Conservation (phyloP, 2,113 vertebrate species). For the Oncorhynchus gorbuscha region DNA sequence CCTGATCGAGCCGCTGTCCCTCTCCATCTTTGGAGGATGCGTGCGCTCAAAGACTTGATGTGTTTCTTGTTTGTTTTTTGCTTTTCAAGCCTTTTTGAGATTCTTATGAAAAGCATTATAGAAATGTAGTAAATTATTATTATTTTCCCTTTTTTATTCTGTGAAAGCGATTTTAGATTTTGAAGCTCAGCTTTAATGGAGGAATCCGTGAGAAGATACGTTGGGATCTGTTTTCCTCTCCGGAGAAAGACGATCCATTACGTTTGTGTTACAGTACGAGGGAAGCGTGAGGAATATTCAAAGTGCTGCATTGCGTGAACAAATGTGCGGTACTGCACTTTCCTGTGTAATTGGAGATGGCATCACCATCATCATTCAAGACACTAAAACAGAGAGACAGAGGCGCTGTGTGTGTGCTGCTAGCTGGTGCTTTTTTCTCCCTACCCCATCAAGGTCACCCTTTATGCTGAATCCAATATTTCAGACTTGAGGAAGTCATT, state of each 20-base stretch:
- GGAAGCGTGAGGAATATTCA: not conserved
- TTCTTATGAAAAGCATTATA: too few relatives aligned
- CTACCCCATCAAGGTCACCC: conserved; percentile 67
- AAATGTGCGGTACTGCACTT: conserved; percentile 9
- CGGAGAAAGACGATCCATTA: not conserved
- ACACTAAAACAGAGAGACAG: not conserved
- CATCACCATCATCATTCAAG: not conserved
- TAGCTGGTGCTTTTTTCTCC: conserved; percentile 55
- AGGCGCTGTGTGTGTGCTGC: not conserved
- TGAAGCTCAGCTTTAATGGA: too few relatives aligned
- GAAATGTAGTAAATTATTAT: too few relatives aligned
- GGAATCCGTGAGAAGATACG: not conserved
- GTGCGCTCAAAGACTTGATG: too few relatives aligned
- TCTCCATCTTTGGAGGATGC: too few relatives aligned
- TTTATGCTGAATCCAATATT: conserved; percentile 73
- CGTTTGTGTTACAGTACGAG: not conserved
- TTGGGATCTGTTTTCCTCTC: not conserved
- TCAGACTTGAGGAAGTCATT: conserved; percentile 53
- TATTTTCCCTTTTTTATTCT: too few relatives aligned
- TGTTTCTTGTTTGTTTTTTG: too few relatives aligned
- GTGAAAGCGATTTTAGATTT: too few relatives aligned
- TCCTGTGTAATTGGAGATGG: conserved; percentile 3
- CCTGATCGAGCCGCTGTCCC: too few relatives aligned
- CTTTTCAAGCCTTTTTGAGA: too few relatives aligned
- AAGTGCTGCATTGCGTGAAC: not conserved